Conservation (phyloP, 2,797 vertebrate species). For the Galaxias olidus region DNA sequence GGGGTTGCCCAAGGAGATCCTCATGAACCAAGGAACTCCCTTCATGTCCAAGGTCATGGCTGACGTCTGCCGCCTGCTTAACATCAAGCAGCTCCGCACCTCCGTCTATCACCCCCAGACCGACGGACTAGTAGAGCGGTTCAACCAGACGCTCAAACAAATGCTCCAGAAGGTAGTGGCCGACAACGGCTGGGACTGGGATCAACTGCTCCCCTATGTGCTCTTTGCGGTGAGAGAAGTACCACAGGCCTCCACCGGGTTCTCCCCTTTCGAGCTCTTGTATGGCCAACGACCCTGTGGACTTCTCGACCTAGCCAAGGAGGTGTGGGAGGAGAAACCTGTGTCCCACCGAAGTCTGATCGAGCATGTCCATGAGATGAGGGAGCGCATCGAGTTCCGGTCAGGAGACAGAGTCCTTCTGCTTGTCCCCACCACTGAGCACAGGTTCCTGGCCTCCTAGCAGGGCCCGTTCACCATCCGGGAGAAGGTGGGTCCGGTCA, state of each 20-base stretch:
- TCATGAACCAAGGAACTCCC: no score
- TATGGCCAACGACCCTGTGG: not conserved
- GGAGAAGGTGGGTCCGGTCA: not conserved
- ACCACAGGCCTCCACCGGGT: conserved; percentile 1
- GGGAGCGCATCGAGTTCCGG: not conserved
- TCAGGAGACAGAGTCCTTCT: conserved; percentile 11
- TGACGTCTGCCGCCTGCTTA: no score
- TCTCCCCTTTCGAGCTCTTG: conserved; percentile 6
- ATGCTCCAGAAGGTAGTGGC: not conserved
- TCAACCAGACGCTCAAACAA: not conserved
- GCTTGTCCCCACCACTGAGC: conserved; percentile 3
- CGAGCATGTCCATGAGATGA: not conserved
- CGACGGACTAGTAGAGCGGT: not conserved
- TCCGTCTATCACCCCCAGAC: conserved; percentile 5
- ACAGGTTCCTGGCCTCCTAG: conserved; percentile 16
- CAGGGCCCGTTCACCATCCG: not conserved
- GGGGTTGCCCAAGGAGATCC: no score
- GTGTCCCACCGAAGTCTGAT: not conserved
- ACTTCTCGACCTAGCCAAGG: not conserved
- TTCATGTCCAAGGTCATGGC: no score
- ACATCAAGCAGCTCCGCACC: not conserved
- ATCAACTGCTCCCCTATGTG: not conserved
- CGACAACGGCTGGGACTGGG: not conserved
- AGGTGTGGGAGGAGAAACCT: not conserved
- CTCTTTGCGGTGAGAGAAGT: not conserved